Evolutionary conservation across 2,888 invertebrate genomes (phyloP), one percentile per base, ranked within the genome.

Genomic region (Oeneis ivallda): DNA sequence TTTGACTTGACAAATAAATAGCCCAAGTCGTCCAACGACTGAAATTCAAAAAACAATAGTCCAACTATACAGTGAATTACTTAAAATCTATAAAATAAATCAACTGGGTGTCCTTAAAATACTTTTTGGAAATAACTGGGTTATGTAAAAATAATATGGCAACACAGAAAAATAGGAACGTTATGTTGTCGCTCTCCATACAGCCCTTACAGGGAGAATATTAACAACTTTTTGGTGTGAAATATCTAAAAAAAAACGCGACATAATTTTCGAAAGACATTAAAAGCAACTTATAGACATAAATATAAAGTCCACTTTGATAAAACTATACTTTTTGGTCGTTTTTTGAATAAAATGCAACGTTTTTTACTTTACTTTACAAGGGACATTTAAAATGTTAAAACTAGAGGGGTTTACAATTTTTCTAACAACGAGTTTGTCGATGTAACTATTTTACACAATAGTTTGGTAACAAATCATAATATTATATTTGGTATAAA

Each of bases 101-200:
- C 45, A 65, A 7, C 19, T 49, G 53, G 43, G 39, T 53, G 17
- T 58, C 13, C 54, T 49, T 53, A 56, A 17, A 56, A 37, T 49
- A 60, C 49, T 49, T 62, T 54, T 65, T 68, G 58, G 65, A 65
- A 65, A 59, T 57, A 49, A 26, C 68, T 68, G 65, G 65, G 68
- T 56, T 45, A 59, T 69, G 67, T 68, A 69, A 72, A 68, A 72
- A 71, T 60, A 72, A 68, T 77, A 84, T 85, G 83, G 83, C 84
- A 84, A 83, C 81, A 72, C 66, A 50, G 10, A 49, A 3, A 79
- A 19, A 53, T 70, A 70, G 70, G 70, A 70, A 70, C 70, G 34
- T 52, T 64, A 62, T 34, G 39, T 34, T 10, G 39, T 34, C 5
- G 47, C 19, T 15, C 17, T 53, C 13, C 41, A 41, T 41, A 43